Percentiles rank a stretch among this genome's conserved stretches.
phyloP scores from a whole-genome alignment of 1,140 invertebrate species.

The Aphidius ervi region DNA sequence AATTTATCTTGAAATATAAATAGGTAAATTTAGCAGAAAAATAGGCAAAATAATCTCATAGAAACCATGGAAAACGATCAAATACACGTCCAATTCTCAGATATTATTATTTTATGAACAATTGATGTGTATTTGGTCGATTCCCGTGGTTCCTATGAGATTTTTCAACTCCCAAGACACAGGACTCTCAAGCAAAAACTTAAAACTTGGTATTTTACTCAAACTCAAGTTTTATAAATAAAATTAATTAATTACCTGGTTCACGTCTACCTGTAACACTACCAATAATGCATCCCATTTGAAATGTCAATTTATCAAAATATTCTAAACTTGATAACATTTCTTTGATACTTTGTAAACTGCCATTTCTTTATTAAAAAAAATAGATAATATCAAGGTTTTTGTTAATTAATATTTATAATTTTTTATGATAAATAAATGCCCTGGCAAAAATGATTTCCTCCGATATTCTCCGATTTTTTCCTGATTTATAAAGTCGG shows the following conservation, averaged over 20 bases:
- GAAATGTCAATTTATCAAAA: slow-evolving; percentile 19
- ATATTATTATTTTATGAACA: too few species aligned
- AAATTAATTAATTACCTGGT: background rate
- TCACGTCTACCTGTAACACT: background rate
- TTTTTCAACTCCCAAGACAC: too few species aligned
- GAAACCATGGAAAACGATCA: too few species aligned
- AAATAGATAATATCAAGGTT: background rate
- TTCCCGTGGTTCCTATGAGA: too few species aligned
- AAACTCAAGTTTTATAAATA: slow-evolving; percentile 6
- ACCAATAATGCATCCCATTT: background rate
- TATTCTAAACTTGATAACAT: slow-evolving; percentile 27
- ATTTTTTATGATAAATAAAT: background rate
- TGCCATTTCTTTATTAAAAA: background rate
- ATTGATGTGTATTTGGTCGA: too few species aligned
- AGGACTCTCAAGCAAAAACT: too few species aligned
- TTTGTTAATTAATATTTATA: slow-evolving; percentile 8
- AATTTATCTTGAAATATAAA: slow-evolving; percentile 41
- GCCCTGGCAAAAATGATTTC: too few species aligned
- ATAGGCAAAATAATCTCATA: too few species aligned
- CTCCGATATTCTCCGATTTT: background rate
- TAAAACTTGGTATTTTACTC: too few species aligned
- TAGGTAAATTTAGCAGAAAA: background rate
- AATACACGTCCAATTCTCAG: background rate
- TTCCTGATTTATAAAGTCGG: background rate
- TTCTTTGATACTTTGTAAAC: slow-evolving; percentile 21